These are phyloP conservation scores for Plemyria rubiginata DNA, from an alignment of 2,888 invertebrate genomes.

Conservation along the genomic window DNA sequence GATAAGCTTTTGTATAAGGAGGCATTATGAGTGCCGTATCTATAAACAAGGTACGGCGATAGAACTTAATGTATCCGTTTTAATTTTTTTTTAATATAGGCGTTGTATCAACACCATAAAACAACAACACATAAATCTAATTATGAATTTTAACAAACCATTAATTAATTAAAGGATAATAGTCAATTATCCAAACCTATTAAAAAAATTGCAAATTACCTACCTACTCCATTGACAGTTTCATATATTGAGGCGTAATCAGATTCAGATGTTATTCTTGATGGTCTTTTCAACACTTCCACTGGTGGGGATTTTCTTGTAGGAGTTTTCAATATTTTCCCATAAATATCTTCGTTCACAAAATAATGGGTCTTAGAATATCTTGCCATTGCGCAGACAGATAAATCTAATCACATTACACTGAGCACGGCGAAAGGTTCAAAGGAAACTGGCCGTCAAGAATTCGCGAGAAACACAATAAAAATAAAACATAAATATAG, in stretches of 20 bases:
- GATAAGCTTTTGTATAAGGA: constrained; percentile 52
- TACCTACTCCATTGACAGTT: constrained; percentile 28
- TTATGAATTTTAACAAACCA: no score
- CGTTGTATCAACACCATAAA: no score
- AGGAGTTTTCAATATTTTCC: constrained; percentile 71
- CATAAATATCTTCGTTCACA: constrained; percentile 79
- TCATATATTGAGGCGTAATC: constrained; percentile 58
- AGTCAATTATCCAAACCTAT: background rate
- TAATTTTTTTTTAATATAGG: background rate
- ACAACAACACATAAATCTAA: no score
- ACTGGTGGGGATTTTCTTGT: constrained; percentile 34
- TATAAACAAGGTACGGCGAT: constrained; percentile 29
- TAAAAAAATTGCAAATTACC: constrained; percentile 17
- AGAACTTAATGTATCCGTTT: constrained; percentile 32
- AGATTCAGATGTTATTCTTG: constrained; percentile 50
- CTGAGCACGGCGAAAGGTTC: constrained; percentile 51
- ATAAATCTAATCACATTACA: constrained; percentile 37
- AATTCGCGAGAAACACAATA: constrained; percentile 58
- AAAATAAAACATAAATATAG: constrained; percentile 53
- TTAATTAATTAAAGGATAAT: background rate
- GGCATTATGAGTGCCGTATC: constrained; percentile 34
- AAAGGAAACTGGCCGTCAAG: constrained; percentile 61
- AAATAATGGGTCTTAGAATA: constrained; percentile 72
- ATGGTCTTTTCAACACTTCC: constrained; percentile 29
- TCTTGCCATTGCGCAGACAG: constrained; percentile 44